Evolutionary conservation across 2,888 invertebrate genomes (phyloP).

Genomic region (Brenthis ino): DNA sequence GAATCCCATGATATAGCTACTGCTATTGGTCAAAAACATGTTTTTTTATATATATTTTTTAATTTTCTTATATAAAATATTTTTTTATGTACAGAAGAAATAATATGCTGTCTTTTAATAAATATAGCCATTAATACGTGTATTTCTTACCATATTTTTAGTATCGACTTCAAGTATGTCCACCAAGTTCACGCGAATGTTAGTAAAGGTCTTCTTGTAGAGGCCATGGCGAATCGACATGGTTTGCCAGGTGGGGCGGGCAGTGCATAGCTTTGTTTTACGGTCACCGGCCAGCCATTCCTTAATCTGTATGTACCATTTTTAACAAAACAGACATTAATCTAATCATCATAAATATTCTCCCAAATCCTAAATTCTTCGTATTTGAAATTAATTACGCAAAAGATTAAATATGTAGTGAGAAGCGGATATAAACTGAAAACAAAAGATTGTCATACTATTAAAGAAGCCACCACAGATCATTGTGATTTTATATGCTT

Average conservation of each 20-base stretch:
- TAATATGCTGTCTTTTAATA: neutral
- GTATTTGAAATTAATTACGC: no score
- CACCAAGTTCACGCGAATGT: constrained; percentile 87
- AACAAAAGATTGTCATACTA: no score
- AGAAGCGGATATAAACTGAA: no score
- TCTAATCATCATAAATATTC: neutral
- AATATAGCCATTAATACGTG: no score
- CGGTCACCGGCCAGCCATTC: constrained; percentile 84
- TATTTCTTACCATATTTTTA: constrained; percentile 74
- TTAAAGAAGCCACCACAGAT: no score
- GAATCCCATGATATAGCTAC: no score
- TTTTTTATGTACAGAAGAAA: no score
- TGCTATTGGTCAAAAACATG: no score
- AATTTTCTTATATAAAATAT: neutral
- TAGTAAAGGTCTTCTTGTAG: constrained; percentile 87
- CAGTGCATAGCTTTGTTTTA: constrained; percentile 87
- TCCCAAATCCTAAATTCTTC: no score
- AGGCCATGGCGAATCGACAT: constrained; percentile 88
- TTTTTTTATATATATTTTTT: neutral
- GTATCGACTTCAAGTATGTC: constrained; percentile 89
- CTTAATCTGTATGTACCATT: constrained; percentile 72
- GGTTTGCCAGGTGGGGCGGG: constrained; percentile 91
- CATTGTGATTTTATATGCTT: no score
- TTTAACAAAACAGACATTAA: neutral
- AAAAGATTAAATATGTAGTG: no score